phyloP scores from a whole-genome alignment of 2,888 invertebrate genomes.

The Macrosiphum euphorbiae region DNA sequence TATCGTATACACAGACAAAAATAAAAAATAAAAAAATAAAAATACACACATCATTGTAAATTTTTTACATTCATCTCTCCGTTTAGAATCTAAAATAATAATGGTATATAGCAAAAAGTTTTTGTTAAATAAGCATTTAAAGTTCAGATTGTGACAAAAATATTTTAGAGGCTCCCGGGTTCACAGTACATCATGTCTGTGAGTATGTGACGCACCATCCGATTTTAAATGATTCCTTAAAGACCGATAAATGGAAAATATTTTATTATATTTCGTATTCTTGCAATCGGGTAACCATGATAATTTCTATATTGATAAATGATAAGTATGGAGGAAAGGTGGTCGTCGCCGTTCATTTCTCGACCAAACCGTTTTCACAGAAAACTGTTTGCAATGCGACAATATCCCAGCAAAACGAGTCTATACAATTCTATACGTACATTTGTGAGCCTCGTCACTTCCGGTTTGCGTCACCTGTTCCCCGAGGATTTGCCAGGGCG shows the following conservation, averaged over 20 bases:
- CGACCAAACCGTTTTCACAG: neutral
- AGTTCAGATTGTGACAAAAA: too few species aligned
- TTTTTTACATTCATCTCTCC: too few species aligned
- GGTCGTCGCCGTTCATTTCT: neutral
- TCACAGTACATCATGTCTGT: neutral
- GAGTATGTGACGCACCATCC: neutral
- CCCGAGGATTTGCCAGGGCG: neutral
- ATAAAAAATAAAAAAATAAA: too few species aligned
- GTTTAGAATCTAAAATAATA: too few species aligned
- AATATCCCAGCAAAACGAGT: neutral
- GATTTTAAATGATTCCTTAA: neutral
- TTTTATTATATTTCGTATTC: neutral
- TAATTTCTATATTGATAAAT: neutral
- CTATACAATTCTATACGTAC: neutral
- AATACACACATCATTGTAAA: too few species aligned
- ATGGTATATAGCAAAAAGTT: too few species aligned
- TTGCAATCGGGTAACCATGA: neutral
- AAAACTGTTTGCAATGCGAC: neutral
- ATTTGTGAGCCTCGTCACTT: neutral
- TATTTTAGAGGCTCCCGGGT: neutral
- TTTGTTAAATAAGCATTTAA: too few species aligned
- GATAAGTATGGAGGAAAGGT: neutral
- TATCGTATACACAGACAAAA: too few species aligned
- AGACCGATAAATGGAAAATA: neutral
- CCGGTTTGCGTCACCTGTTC: neutral